A percentile compares a stretch with the other conserved stretches of the same genome.
Conservation (phyloP, 2,888 invertebrate species). For the Drosophila kuntzei region DNA sequence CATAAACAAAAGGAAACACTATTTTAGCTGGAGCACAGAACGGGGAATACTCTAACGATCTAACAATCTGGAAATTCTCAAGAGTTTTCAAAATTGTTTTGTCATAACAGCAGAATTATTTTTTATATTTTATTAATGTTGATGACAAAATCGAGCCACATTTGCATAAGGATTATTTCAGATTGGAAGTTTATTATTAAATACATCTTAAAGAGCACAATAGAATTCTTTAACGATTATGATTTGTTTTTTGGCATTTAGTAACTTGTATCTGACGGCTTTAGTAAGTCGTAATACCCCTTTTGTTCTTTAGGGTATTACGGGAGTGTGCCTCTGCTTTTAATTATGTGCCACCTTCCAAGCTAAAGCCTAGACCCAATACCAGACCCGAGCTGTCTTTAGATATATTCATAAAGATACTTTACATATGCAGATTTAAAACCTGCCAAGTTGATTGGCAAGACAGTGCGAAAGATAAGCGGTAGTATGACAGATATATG, state of each 20-base stretch:
- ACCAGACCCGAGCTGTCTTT: conserved; percentile 2
- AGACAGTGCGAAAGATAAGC: conserved; percentile 70
- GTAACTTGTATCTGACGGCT: not conserved
- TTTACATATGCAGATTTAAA: conserved; percentile 20
- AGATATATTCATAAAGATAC: not conserved
- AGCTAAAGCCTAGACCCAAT: conserved; percentile 20
- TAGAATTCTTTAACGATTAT: conserved; percentile 1
- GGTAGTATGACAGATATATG: conserved; percentile 53
- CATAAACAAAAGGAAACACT: conserved; percentile 55
- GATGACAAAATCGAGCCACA: conserved; percentile 3
- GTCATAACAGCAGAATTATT: not conserved
- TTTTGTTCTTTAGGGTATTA: conserved; percentile 17
- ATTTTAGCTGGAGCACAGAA: conserved; percentile 10
- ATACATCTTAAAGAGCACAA: not conserved
- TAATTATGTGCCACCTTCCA: conserved; percentile 62
- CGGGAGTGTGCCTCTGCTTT: conserved; percentile 24
- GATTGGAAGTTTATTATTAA: not conserved
- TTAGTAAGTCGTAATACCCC: not conserved
- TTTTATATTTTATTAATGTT: not conserved
- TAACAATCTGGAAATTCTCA: not conserved
- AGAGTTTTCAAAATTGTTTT: not conserved
- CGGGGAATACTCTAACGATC: conserved; percentile 43
- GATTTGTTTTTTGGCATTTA: not conserved
- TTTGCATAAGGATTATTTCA: conserved; percentile 16
- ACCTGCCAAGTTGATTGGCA: conserved; percentile 41